Conservation (phyloP, 1,140 invertebrate genomes). For the Tetramorium parvispinum region DNA sequence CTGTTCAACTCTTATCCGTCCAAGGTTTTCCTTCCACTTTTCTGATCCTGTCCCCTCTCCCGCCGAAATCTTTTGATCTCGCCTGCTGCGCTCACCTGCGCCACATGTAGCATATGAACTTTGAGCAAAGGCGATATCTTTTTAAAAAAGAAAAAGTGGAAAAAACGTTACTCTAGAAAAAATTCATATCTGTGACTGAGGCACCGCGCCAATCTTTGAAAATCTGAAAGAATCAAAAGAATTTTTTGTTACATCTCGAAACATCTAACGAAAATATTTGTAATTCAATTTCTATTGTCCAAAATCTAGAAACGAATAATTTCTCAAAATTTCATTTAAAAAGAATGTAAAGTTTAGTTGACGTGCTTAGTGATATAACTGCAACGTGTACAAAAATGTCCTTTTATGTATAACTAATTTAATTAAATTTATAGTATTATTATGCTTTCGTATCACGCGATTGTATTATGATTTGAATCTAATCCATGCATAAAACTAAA, state of each 20-base stretch:
- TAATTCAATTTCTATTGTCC: not conserved
- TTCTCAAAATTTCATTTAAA: not conserved
- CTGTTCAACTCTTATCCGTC: slow-evolving; percentile 79
- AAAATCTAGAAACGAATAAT: not conserved
- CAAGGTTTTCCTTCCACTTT: slow-evolving; percentile 72
- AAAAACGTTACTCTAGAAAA: not conserved
- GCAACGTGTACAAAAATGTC: not conserved
- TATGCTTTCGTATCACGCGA: not conserved
- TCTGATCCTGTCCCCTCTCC: slow-evolving; percentile 57
- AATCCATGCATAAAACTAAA: not conserved
- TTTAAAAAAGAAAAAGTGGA: not conserved
- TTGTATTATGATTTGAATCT: not conserved
- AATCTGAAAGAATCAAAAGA: not conserved
- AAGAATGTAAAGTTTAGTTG: not conserved
- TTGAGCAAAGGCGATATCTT: slow-evolving; percentile 36
- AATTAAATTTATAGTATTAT: not conserved
- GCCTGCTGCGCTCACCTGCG: slow-evolving; percentile 48
- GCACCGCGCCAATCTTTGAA: not conserved
- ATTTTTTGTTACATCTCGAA: not conserved
- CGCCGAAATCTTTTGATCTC: slow-evolving; percentile 59
- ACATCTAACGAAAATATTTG: not conserved
- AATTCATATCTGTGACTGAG: not conserved
- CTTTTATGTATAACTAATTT: not conserved
- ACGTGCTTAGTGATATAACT: not conserved
- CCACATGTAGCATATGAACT: slow-evolving; percentile 47